Percentiles rank a stretch among this genome's conserved stretches.
Conservation (phyloP, 2,113 vertebrate species). For the Ceuthmochares aereus region DNA sequence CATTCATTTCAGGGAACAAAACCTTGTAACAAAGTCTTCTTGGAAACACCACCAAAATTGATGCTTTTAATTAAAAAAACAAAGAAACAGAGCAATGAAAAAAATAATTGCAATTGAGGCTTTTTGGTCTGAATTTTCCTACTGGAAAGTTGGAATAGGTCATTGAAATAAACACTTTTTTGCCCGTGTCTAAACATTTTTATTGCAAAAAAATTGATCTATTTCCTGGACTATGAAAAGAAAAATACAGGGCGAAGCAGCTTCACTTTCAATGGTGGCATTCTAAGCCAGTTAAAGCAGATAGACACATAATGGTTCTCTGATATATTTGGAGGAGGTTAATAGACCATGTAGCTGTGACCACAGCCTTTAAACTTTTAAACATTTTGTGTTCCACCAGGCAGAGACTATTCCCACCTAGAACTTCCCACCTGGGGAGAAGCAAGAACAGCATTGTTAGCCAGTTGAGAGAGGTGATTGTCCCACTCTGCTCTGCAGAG, state of each 20-base stretch:
- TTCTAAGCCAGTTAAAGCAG: neutral
- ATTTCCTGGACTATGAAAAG: neutral
- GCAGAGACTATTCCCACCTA: neutral
- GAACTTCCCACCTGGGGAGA: too few relatives aligned
- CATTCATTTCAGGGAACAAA: conserved; percentile 26
- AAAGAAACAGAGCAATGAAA: neutral
- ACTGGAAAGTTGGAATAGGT: conserved; percentile 35
- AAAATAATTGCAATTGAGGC: neutral
- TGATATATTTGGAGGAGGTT: neutral
- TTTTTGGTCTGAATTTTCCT: conserved; percentile 20
- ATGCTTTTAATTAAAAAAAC: conserved; percentile 20
- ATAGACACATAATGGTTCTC: neutral
- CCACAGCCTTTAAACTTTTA: neutral
- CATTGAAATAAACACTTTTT: conserved; percentile 1
- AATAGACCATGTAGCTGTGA: neutral
- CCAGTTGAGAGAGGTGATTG: too few relatives aligned
- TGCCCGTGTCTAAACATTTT: neutral
- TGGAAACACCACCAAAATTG: neutral
- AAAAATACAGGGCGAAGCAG: neutral
- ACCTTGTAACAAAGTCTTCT: neutral
- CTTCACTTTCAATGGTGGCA: neutral
- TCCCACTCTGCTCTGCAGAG: too few relatives aligned
- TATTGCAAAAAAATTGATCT: neutral
- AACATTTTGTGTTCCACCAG: neutral
- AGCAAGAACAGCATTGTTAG: too few relatives aligned